phyloP scores from a whole-genome alignment of 2,888 invertebrate genomes.

The Acanthosoma haemorrhoidale region DNA sequence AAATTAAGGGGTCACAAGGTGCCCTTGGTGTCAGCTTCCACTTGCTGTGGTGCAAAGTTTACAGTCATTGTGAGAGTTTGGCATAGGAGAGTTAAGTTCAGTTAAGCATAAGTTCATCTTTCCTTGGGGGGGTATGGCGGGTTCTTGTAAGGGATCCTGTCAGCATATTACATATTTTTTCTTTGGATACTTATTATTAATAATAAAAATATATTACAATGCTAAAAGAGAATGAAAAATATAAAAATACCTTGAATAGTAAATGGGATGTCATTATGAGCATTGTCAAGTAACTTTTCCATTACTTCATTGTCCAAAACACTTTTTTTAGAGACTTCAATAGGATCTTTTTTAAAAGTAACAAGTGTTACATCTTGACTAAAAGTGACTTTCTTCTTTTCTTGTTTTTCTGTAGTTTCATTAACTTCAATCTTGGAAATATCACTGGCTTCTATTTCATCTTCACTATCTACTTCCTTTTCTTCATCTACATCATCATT shows the following conservation, averaged over 20 bases:
- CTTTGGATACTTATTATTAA: too few species aligned
- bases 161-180: too few species aligned
- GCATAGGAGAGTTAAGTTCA: too few species aligned
- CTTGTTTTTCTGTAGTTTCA: background rate
- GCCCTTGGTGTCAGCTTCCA: too few species aligned
- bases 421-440: background rate
- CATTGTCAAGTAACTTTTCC: conserved; percentile 53
- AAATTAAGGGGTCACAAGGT: too few species aligned
- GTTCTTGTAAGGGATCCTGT: too few species aligned
- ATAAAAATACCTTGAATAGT: conserved; percentile 47
- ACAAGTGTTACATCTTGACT: conserved; percentile 22
- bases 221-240: background rate
- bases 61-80: too few species aligned
- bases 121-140: too few species aligned
- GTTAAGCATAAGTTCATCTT: too few species aligned
- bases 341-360: background rate
- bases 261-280: conserved; percentile 54
- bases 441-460: conserved; percentile 45
- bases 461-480: conserved; percentile 39
- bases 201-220: too few species aligned
- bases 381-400: conserved; percentile 34
- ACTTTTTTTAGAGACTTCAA: conserved; percentile 25
- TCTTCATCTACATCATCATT: conserved; percentile 47
- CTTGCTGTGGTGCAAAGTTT: too few species aligned
- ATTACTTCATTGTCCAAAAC: conserved; percentile 45